Evolutionary conservation across 2,797 vertebrate genomes (phyloP), one percentile per base, ranked within the genome.

Genomic region (Bradypodion ventrale): DNA sequence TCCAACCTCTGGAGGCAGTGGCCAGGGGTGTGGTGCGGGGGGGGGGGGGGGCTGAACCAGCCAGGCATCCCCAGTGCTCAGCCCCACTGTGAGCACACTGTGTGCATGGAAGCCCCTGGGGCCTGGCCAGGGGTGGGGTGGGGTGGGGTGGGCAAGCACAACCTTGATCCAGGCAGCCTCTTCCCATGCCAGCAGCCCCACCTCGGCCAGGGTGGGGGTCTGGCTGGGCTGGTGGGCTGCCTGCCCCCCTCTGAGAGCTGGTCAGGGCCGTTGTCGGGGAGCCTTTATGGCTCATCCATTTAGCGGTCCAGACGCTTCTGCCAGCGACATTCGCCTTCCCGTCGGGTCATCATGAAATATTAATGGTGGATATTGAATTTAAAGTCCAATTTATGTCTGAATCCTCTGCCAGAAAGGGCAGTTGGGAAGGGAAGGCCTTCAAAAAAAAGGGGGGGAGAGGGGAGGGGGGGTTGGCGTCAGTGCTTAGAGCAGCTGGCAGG

Each of bases 311-410:
- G 94, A 92, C 92, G 40, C 94, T 91, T 91, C 92, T 95, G 92
- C 93, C 90, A 81, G 93, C 94, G 95, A 95, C 95, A 95, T 95
- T 96, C 95, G 94, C 95, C 95, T 92, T 92, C 95, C 91, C 92
- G 94, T 95, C 96, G 96, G 96, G 95, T 96, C 96, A 96, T 95
- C 93, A 95, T 96, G 94, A 96, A 96, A 96, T 96, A 96, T 96
- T 96, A 96, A 96, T 96, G 95, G 94, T 93, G 91, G 86, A 95
- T 95, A 95, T 91, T 95, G 95, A 95, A 96, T 96, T 95, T 95
- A 95, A 95, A 96, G 93, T 91, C 93, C 94, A 94, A 94, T 95
- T 95, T 95, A 94, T 93, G 95, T 94, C 95, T 95, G 95, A 90
- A 92, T 94, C 91, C 94, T 93, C 90, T 83, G 83, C 93, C 13